These are phyloP conservation scores for Drosophila punjabiensis DNA, from an alignment of 1,140 invertebrate species.

Conservation along the genomic window DNA sequence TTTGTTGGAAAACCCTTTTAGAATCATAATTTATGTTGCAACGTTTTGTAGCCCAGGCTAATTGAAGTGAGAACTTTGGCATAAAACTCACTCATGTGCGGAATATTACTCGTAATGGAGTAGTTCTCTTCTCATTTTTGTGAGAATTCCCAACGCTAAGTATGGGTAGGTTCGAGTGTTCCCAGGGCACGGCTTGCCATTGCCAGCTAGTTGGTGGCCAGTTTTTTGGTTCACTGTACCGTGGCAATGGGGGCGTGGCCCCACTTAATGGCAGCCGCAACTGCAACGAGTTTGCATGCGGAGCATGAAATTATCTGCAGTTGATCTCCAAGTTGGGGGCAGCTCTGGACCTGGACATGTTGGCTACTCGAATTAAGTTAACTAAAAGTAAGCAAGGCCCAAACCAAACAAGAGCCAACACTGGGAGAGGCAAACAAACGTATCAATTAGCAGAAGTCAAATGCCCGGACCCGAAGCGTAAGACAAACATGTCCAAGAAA, in stretches of 20 bases:
- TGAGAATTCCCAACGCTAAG: constrained; percentile 26
- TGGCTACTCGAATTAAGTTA: constrained; percentile 54
- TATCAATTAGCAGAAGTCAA: constrained; percentile 67
- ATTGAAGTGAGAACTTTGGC: constrained; percentile 42
- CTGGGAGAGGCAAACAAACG: constrained; percentile 39
- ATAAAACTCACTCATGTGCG: constrained; percentile 31
- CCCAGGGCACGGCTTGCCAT: constrained; percentile 35
- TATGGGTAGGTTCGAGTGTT: constrained; percentile 4
- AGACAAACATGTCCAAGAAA: constrained; percentile 16
- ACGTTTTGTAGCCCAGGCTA: constrained; percentile 22
- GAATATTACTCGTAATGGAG: constrained; percentile 27
- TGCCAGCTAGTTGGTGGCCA: constrained; percentile 21
- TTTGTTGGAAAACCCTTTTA: constrained; percentile 5
- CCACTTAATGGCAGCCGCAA: constrained; percentile 30
- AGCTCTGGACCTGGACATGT: constrained; percentile 45
- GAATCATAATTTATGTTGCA: constrained; percentile 18
- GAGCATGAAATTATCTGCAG: constrained; percentile 58
- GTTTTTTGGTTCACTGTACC: constrained; percentile 56
- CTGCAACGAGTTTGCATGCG: constrained; percentile 55
- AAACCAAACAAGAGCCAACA: constrained; percentile 29
- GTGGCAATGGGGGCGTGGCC: constrained; percentile 52
- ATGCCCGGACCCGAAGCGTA: constrained; percentile 10
- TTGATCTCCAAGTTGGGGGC: constrained; percentile 47
- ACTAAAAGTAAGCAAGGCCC: constrained; percentile 3
- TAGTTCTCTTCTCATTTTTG: constrained; percentile 4